Conservation (phyloP, 2,797 vertebrate genomes). For the Emys orbicularis region DNA sequence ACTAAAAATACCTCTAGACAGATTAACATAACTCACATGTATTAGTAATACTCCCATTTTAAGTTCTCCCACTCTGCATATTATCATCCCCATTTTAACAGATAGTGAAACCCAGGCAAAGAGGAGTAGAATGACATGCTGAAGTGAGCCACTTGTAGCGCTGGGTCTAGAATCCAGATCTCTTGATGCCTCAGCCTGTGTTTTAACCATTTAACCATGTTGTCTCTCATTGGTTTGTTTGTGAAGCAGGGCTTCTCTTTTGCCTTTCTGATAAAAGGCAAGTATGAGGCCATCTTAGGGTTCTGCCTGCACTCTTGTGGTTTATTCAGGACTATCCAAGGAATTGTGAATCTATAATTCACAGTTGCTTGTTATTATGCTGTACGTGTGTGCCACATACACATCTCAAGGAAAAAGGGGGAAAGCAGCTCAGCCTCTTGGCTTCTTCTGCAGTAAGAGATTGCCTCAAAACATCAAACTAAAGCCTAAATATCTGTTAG, state of each 20-base stretch:
- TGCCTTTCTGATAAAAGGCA: neutral
- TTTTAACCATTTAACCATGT: neutral
- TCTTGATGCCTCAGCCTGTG: neutral
- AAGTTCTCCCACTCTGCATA: neutral
- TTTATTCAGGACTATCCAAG: constrained; percentile 3
- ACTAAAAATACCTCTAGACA: neutral
- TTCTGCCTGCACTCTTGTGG: neutral
- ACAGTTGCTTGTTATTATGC: neutral
- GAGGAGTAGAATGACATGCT: neutral
- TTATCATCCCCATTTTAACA: neutral
- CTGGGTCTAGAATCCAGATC: neutral
- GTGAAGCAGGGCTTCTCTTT: neutral
- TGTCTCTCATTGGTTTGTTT: neutral
- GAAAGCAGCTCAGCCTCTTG: constrained; percentile 42
- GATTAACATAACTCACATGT: neutral
- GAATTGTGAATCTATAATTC: neutral
- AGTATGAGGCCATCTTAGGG: neutral
- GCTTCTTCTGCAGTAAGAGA: constrained; percentile 31
- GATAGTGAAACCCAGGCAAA: neutral
- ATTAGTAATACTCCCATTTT: constrained; percentile 1
- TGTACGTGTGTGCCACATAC: neutral
- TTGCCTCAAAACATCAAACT: constrained; percentile 56
- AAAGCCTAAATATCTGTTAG: constrained; percentile 58
- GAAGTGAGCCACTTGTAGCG: neutral
- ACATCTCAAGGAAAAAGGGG: constrained; percentile 26